phyloP scores from a whole-genome alignment of 2,888 invertebrate species.

The Doris montereyensis region DNA sequence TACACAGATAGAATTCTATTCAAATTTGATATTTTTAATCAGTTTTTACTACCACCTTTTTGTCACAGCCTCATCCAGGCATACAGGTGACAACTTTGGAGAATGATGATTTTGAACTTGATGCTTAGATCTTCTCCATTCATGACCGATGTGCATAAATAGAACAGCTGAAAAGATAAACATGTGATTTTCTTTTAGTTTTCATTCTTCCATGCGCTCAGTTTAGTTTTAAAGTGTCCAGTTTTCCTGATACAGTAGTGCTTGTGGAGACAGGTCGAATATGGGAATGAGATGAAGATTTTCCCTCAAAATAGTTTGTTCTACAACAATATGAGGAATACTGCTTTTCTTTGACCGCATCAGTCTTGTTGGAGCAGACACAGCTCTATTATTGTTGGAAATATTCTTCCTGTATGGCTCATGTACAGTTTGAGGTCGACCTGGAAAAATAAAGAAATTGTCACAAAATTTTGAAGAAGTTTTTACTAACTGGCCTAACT shows the following conservation, averaged over 20 bases:
- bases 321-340: slow-evolving; percentile 44
- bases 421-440: background rate
- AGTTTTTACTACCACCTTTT: no score
- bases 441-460: background rate
- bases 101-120: no score
- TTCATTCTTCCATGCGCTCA: slow-evolving; percentile 21
- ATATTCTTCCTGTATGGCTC: background rate
- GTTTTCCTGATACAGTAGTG: slow-evolving; percentile 18
- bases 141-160: no score
- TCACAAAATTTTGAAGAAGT: no score
- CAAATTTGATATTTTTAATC: no score
- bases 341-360: slow-evolving; percentile 50
- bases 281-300: background rate
- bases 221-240: slow-evolving; percentile 31
- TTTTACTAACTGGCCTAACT: no score
- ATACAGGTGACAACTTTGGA: no score
- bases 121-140: no score
- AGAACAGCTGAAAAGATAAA: no score
- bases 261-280: slow-evolving; percentile 23
- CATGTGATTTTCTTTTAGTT: no score
- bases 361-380: slow-evolving; percentile 47
- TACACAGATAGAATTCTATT: no score
- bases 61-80: no score
- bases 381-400: slow-evolving; percentile 42
- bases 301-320: background rate